Conservation (phyloP, 1,140 invertebrate genomes). For the Homarus americanus region DNA sequence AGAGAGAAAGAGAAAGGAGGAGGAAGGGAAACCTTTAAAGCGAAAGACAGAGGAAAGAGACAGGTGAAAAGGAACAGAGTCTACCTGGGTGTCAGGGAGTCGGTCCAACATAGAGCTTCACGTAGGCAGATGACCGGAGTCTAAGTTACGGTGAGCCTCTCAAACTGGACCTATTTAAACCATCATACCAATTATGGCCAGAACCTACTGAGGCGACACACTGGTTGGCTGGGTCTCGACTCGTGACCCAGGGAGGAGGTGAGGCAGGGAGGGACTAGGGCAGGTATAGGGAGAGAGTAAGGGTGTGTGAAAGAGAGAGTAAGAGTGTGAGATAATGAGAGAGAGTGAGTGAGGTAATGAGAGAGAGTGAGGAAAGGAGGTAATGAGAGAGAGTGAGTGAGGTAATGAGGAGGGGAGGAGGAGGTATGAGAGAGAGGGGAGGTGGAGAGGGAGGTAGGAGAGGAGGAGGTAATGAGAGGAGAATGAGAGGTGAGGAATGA, state of each 20-base stretch:
- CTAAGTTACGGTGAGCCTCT: constrained; percentile 9
- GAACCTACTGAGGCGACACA: not conserved
- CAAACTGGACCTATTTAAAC: constrained; percentile 21
- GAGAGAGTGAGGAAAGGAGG: not conserved
- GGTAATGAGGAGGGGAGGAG: not conserved
- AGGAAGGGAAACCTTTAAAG: too few species aligned
- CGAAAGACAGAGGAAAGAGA: not conserved
- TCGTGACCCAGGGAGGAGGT: not conserved
- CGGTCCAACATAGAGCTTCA: too few species aligned
- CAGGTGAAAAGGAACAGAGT: not conserved
- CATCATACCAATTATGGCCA: constrained; percentile 32
- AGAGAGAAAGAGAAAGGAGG: not conserved
- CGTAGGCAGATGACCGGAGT: constrained; percentile 1
- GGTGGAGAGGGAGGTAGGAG: too few species aligned
- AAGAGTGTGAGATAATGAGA: not conserved
- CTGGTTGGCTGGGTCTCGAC: not conserved
- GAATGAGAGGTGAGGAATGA: too few species aligned
- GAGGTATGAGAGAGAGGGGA: not conserved
- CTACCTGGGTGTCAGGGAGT: not conserved
- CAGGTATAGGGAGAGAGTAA: not conserved
- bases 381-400: not conserved
- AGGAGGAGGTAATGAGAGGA: too few species aligned
- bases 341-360: not conserved
- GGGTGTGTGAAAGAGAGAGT: not conserved
- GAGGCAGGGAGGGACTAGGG: not conserved